Conservation (phyloP, 2,888 invertebrate species). For the Bibio marci region DNA sequence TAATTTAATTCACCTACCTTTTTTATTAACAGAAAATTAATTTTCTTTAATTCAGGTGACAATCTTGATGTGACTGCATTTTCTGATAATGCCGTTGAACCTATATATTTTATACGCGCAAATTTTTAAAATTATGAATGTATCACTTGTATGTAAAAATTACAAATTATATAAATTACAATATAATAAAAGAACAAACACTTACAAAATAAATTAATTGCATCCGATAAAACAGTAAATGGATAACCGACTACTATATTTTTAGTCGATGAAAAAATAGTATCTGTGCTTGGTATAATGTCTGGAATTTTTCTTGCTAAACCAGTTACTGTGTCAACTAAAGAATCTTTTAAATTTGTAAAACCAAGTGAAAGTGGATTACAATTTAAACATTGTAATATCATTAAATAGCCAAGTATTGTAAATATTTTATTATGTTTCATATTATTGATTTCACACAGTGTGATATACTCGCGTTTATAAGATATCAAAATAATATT, state of each 20-base stretch:
- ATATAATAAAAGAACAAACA: too few relatives aligned
- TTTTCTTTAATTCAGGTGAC: constrained; percentile 19
- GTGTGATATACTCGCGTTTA: too few relatives aligned
- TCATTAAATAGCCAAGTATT: too few relatives aligned
- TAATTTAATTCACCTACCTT: constrained; percentile 14
- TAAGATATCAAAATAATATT: too few relatives aligned
- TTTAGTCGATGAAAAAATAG: neutral
- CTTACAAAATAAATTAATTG: neutral
- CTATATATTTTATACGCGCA: too few relatives aligned
- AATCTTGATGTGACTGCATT: constrained; percentile 17
- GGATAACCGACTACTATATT: constrained; percentile 1
- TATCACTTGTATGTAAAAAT: too few relatives aligned
- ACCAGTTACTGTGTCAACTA: neutral
- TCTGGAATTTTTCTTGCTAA: neutral
- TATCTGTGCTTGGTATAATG: neutral
- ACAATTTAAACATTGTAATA: too few relatives aligned
- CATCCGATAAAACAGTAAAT: neutral
- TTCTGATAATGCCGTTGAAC: constrained; percentile 20
- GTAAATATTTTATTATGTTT: too few relatives aligned
- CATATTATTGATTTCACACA: too few relatives aligned
- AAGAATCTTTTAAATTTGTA: neutral
- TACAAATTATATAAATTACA: too few relatives aligned
- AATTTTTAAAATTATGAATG: too few relatives aligned
- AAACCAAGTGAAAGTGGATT: neutral
- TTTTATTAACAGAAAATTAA: constrained; percentile 17